phyloP scores from a whole-genome alignment of 2,888 invertebrate genomes.

The Lasioglossum pauxillum region DNA sequence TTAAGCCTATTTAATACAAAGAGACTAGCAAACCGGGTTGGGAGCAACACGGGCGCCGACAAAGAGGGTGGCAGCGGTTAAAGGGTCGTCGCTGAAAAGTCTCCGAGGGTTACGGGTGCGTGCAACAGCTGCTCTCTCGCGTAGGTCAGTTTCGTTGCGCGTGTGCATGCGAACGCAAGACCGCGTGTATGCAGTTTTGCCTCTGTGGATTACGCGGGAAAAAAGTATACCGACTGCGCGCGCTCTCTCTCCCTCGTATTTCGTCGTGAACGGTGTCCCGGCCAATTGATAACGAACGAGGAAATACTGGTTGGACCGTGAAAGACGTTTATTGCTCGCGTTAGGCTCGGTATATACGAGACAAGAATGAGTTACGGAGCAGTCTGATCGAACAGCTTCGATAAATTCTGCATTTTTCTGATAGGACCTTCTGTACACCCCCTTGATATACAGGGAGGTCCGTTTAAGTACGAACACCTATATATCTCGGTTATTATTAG shows the following conservation, averaged over 20 bases:
- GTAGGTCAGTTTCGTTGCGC: slow-evolving; percentile 67
- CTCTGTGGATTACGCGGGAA: slow-evolving; percentile 24
- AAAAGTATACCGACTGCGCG: slow-evolving; percentile 1
- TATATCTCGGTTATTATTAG: no score
- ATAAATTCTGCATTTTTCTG: not conserved
- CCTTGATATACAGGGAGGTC: not conserved
- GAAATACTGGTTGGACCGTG: slow-evolving; percentile 9
- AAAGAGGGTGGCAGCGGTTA: slow-evolving; percentile 12
- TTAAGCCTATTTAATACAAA: slow-evolving; percentile 8
- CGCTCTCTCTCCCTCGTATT: slow-evolving; percentile 9
- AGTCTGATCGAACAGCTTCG: not conserved
- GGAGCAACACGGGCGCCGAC: slow-evolving; percentile 13
- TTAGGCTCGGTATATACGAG: slow-evolving; percentile 13
- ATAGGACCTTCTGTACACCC: not conserved
- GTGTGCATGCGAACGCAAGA: slow-evolving; percentile 17
- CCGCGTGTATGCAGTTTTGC: slow-evolving; percentile 4
- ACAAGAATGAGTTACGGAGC: not conserved
- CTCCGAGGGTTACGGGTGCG: slow-evolving; percentile 40
- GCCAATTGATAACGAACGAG: slow-evolving; percentile 39
- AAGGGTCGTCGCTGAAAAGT: slow-evolving; percentile 36
- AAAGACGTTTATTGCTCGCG: slow-evolving; percentile 34
- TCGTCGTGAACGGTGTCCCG: slow-evolving; percentile 18
- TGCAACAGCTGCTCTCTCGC: slow-evolving; percentile 65
- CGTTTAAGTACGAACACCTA: no score
- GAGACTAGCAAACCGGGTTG: not conserved